phyloP scores from a whole-genome alignment of 2,113 vertebrate genomes.

The Stercorarius parasiticus region DNA sequence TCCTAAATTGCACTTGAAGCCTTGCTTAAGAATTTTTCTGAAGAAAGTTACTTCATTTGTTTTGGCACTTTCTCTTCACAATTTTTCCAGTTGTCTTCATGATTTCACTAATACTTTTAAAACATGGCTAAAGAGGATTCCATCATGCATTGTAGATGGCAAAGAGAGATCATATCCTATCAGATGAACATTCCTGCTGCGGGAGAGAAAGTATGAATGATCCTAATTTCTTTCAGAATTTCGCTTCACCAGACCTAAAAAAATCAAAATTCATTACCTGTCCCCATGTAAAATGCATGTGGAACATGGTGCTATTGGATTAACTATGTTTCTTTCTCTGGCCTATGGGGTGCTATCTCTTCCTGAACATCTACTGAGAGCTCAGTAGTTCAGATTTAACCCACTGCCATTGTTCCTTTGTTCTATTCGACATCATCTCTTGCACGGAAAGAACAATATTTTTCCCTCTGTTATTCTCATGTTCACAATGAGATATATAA shows the following conservation, averaged over 20 bases:
- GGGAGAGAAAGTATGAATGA: neutral
- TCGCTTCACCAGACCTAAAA: neutral
- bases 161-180: neutral
- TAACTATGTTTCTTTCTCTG: neutral
- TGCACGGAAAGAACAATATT: neutral
- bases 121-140: neutral
- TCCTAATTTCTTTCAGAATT: neutral
- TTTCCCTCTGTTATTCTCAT: neutral
- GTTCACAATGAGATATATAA: neutral
- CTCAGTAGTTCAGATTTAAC: neutral
- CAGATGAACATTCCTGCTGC: neutral
- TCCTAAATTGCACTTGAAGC: neutral
- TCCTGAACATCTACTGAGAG: neutral
- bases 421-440: neutral
- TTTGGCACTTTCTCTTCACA: neutral
- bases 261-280: neutral
- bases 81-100: constrained; percentile 7
- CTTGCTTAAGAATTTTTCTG: neutral
- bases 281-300: neutral
- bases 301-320: neutral
- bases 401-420: neutral
- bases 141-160: neutral
- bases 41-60: neutral
- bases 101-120: neutral
- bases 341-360: neutral